Conservation (phyloP, 1,140 invertebrate genomes). For the Drosophila biarmipes region DNA sequence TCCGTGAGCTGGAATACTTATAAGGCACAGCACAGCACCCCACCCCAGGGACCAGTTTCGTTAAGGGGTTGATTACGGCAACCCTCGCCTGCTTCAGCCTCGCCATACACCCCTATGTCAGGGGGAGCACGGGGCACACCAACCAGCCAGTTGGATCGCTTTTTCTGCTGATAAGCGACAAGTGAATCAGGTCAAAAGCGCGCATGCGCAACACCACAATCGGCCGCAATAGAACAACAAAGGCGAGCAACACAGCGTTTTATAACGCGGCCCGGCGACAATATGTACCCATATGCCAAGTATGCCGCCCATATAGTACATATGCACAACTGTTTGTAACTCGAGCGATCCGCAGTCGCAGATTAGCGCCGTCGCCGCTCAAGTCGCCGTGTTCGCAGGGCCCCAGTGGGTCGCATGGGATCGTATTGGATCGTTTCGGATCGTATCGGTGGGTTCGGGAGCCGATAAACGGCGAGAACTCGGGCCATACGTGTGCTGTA, state of each 20-base stretch:
- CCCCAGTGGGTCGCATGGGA: slow-evolving; percentile 3
- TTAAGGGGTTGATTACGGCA: not conserved
- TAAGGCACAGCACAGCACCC: not conserved
- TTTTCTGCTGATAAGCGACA: slow-evolving; percentile 56
- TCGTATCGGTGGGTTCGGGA: slow-evolving; percentile 12
- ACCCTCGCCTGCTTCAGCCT: not conserved
- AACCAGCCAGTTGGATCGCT: not conserved
- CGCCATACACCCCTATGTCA: not conserved
- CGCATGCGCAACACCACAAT: slow-evolving; percentile 64
- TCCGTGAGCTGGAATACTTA: not conserved
- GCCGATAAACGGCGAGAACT: slow-evolving; percentile 16
- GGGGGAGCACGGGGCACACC: not conserved
- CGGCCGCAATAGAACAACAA: slow-evolving; percentile 14
- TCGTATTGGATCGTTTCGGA: not conserved
- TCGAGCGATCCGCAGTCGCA: slow-evolving; percentile 27
- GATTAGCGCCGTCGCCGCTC: slow-evolving; percentile 37
- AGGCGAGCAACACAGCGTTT: slow-evolving; percentile 17
- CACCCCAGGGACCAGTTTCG: not conserved
- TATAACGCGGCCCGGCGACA: slow-evolving; percentile 9
- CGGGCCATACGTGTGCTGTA: slow-evolving; percentile 3
- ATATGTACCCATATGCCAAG: slow-evolving; percentile 9
- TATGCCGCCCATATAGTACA: slow-evolving; percentile 6
- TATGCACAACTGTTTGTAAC: slow-evolving; percentile 35
- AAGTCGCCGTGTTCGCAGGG: slow-evolving; percentile 9
- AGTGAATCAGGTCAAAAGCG: slow-evolving; percentile 73